phyloP scores from a whole-genome alignment of 2,113 vertebrate genomes.

The Caretta caretta region DNA sequence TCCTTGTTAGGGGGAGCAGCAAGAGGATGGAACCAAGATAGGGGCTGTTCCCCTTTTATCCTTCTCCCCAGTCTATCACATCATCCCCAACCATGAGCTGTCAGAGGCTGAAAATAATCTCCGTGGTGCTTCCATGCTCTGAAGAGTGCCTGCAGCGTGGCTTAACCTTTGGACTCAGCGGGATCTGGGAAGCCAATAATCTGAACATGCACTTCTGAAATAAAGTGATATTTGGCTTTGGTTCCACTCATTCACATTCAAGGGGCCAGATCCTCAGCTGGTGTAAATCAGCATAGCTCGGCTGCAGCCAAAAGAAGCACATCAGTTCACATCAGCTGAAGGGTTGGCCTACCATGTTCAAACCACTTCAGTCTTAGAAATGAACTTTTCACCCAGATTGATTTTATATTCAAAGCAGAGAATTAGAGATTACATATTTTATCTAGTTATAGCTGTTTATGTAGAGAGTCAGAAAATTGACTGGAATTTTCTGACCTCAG shows the following conservation, averaged over 20 bases:
- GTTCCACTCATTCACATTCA: not conserved
- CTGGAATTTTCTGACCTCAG: not conserved
- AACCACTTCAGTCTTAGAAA: not conserved
- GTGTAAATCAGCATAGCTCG: not conserved
- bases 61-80: not conserved
- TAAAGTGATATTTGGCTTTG: not conserved
- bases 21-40: not conserved
- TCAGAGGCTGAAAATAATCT: not conserved
- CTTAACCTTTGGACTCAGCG: rapidly evolving
- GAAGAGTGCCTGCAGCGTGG: not conserved
- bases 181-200: not conserved
- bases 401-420: not conserved
- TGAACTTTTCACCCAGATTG: not conserved
- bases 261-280: not conserved
- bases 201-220: not conserved
- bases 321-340: not conserved
- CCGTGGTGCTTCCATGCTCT: not conserved
- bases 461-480: not conserved
- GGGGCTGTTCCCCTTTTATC: not conserved
- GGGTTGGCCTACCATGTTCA: not conserved
- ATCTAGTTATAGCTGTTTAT: not conserved
- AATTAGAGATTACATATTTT: not conserved
- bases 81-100: not conserved
- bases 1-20: not conserved
- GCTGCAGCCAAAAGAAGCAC: not conserved